Evolutionary conservation across 2,797 vertebrate genomes (phyloP).

Genomic region (Pseudochirops corinnae): DNA sequence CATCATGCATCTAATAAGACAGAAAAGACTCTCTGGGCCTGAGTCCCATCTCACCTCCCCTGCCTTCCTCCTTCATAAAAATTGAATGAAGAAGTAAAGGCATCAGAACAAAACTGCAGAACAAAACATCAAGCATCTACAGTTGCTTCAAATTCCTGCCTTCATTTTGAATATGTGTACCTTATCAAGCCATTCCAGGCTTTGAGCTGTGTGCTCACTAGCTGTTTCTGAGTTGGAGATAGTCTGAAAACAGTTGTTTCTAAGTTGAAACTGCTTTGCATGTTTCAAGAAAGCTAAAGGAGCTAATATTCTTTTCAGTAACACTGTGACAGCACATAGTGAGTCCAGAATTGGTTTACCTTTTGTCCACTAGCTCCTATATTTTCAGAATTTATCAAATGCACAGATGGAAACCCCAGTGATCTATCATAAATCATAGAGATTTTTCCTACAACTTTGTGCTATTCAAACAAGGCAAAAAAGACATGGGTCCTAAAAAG

Average conservation of each 20-base stretch:
- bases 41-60: not conserved
- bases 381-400: conserved; percentile 53
- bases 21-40: not conserved
- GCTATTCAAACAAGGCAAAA: conserved; percentile 51
- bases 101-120: not conserved
- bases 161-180: not conserved
- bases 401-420: conserved; percentile 8
- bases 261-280: not conserved
- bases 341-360: not conserved
- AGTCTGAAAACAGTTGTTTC: not conserved
- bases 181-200: not conserved
- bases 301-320: conserved; percentile 1
- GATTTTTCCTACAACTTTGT: conserved; percentile 65
- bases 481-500: conserved; percentile 35
- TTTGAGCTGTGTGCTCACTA: not conserved
- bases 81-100: not conserved
- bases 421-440: conserved; percentile 51
- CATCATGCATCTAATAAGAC: not conserved
- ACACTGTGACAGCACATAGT: not conserved
- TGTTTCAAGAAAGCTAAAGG: not conserved
- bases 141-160: not conserved
- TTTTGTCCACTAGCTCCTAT: not conserved
- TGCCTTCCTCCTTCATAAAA: not conserved
- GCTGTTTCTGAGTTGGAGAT: not conserved
- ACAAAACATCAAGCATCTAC: not conserved